A percentile compares a stretch with the other conserved stretches of the same genome.
Evolutionary conservation across 2,888 invertebrate species (phyloP).

Genomic region (Coremacera marginata): DNA sequence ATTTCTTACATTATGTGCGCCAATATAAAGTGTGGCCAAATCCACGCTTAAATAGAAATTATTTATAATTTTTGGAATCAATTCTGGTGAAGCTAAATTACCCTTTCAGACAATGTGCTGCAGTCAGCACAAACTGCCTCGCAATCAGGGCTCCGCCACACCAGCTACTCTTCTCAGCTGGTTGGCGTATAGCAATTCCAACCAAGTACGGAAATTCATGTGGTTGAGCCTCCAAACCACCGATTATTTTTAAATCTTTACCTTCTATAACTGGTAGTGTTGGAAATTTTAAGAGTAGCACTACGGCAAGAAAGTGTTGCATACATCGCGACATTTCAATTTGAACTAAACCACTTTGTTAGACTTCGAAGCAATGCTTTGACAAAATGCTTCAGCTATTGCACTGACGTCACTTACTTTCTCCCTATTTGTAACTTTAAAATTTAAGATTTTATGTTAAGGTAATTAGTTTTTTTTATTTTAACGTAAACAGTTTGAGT

Average conservation of each 20-base stretch:
- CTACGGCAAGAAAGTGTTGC: not conserved
- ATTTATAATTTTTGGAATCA: not conserved
- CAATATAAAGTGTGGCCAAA: conserved; percentile 43
- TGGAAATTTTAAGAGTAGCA: not conserved
- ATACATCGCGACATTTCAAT: not conserved
- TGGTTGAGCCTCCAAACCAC: conserved; percentile 59
- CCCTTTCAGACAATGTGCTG: conserved; percentile 56
- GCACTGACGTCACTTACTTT: conserved; percentile 20
- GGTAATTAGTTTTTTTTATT: not conserved
- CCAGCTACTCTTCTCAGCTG: conserved; percentile 59
- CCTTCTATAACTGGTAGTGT: not conserved
- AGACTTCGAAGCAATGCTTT: not conserved
- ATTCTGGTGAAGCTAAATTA: not conserved
- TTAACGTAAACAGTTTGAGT: no score
- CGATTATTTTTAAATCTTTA: conserved; percentile 44
- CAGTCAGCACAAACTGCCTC: conserved; percentile 59
- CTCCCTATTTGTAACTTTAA: not conserved
- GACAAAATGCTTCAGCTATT: not conserved
- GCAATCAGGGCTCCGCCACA: conserved; percentile 63
- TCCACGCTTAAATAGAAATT: not conserved
- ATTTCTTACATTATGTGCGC: conserved; percentile 43
- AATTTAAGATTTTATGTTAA: not conserved
- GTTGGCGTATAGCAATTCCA: conserved; percentile 56
- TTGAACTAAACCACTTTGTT: not conserved
- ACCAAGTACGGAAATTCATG: conserved; percentile 63